Base-by-base conservation (phyloP, 2,888 invertebrate species). In the Rhimphoctona megacephalus region DNA sequence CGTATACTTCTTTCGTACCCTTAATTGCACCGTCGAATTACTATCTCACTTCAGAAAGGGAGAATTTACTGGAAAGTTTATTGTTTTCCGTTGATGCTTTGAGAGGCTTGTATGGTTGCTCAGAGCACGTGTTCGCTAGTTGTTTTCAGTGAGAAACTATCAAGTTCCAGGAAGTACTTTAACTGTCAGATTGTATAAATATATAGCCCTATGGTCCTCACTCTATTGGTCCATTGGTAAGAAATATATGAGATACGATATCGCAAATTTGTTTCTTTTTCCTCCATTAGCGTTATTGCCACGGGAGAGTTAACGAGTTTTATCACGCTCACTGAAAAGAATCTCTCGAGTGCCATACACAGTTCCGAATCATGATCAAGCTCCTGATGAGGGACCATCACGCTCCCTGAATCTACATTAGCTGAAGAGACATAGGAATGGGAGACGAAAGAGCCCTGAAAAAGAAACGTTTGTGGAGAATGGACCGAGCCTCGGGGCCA, bases 21-120 rank as follows among this genome's bases (percentile, higher is more conserved):
- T 89, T 92, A 92, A 93, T 91, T 91, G 91, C 89, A 90, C 86
- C 81, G 86, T 86, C 88, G 89, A 92, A 92, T 92, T 92, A 90
- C 91, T 90, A 88, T 89, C 89, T 79, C 87, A 83, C 86, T 88
- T 85, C 86, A 78, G 81, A 73, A 39, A 81, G 78, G 79, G 83
- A 76, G 73, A 90, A 89, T 79, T 87, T 87, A 85, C 80, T 88
- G 82, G 89, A 87, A 91, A 91, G 90, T 92, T 91, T 91, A 90
- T 91, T 49, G 88, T 88, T 88, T 88, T 84, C 85, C 86, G 83
- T 80, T 87, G 86, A 88, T 85, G 72, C 25, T 66, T 72, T n/a
- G 69, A 49, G 67, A 54, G 22, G 39, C 72, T 80, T 80, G 52
- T 78, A 69, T 33, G 39, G 17, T 49, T 64, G 39, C 39, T 19